Evolutionary conservation across 2,113 vertebrate species (phyloP).

Genomic region (Tautogolabrus adspersus): DNA sequence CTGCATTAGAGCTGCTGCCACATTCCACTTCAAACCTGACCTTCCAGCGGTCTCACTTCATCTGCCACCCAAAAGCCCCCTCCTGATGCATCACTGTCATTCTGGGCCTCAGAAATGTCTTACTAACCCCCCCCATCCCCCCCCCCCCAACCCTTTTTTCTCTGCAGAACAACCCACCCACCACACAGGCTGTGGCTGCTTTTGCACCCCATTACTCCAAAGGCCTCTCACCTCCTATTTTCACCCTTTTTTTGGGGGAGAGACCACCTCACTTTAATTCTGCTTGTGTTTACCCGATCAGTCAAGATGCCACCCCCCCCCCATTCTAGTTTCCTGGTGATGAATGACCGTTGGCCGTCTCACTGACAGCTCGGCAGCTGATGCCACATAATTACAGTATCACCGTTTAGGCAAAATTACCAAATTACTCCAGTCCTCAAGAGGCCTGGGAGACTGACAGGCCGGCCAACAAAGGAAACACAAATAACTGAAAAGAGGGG

Average conservation of each 20-base stretch:
- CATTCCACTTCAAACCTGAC: conserved; percentile 77
- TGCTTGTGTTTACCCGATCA: conserved; percentile 76
- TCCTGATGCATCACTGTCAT: conserved; percentile 76
- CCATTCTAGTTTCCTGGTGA: conserved; percentile 73
- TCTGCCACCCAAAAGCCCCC: conserved; percentile 65
- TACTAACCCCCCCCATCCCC: conserved; percentile 21
- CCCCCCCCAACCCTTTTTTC: background rate
- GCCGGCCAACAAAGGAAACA: conserved; percentile 80
- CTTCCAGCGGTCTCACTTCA: conserved; percentile 72
- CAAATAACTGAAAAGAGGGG: conserved; percentile 76
- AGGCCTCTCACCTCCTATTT: conserved; percentile 70
- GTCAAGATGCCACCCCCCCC: conserved; percentile 60
- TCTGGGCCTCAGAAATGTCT: conserved; percentile 45
- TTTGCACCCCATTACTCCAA: conserved; percentile 75
- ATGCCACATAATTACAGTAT: conserved; percentile 83
- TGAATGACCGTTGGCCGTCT: conserved; percentile 81
- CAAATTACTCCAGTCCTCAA: conserved; percentile 79
- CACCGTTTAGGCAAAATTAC: conserved; percentile 85
- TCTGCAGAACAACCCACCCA: conserved; percentile 49
- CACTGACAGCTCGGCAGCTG: conserved; percentile 83
- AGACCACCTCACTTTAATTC: conserved; percentile 69
- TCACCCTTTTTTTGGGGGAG: conserved; percentile 59
- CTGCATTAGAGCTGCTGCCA: conserved; percentile 70
- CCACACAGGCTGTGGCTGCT: conserved; percentile 65
- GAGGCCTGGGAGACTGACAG: conserved; percentile 75